Evolutionary conservation across 1,140 invertebrate species (phyloP).

Genomic region (Sycophaga agraensis): DNA sequence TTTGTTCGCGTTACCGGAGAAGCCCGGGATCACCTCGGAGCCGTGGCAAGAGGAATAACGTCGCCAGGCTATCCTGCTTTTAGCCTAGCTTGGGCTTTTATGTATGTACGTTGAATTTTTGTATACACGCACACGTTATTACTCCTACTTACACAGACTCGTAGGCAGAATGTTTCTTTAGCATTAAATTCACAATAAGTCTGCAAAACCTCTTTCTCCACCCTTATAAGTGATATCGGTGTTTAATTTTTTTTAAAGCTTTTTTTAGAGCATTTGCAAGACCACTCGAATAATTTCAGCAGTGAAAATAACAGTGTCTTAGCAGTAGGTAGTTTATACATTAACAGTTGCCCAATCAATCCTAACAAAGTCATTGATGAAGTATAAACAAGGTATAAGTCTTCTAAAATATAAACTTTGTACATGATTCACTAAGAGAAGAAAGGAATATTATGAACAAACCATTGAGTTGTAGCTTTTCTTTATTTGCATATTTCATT

Average conservation of each 20-base stretch:
- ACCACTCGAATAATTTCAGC: too few species aligned
- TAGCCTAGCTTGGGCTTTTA: not conserved
- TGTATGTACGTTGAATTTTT: slow-evolving; percentile 12
- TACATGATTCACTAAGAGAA: slow-evolving; percentile 6
- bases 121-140: not conserved
- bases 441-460: not conserved
- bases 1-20: not conserved
- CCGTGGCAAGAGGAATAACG: not conserved
- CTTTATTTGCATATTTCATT: too few species aligned
- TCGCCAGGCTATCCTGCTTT: not conserved
- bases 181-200: not conserved
- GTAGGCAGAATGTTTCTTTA: not conserved
- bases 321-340: not conserved
- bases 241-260: too few species aligned
- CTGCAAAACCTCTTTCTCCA: too few species aligned
- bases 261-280: too few species aligned
- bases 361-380: not conserved
- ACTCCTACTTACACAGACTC: not conserved
- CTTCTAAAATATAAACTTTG: not conserved
- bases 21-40: not conserved
- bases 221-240: too few species aligned
- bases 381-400: slow-evolving; percentile 1
- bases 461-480: too few species aligned
- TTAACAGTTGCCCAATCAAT: not conserved
- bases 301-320: not conserved